These are phyloP conservation scores for Palythoa caribaeorum DNA, from an alignment of 92 coral and sea anemone species.

Conservation along the genomic window DNA sequence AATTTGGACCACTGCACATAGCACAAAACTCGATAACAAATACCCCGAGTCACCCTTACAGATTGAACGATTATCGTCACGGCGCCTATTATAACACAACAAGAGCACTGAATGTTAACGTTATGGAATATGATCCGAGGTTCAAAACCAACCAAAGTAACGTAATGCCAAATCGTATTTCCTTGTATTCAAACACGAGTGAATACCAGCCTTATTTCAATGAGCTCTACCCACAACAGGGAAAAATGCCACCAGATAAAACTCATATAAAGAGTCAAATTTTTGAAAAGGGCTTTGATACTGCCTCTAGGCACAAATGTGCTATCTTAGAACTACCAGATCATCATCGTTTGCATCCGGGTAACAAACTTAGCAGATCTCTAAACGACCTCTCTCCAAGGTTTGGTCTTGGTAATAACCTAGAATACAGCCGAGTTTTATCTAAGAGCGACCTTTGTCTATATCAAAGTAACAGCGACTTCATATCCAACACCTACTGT, in stretches of 20 bases:
- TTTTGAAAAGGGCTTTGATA: not conserved
- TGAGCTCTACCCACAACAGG: not conserved
- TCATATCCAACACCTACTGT: not conserved
- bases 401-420: not conserved
- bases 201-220: not conserved
- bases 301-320: constrained; percentile 3
- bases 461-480: constrained; percentile 35
- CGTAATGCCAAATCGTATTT: not conserved
- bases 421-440: constrained; percentile 21
- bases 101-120: not conserved
- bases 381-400: constrained; percentile 12
- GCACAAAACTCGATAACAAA: not conserved
- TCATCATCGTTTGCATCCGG: not conserved
- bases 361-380: constrained; percentile 21
- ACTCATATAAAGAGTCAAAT: not conserved
- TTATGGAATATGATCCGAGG: not conserved
- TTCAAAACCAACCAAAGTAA: not conserved
- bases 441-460: constrained; percentile 44
- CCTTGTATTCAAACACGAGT: not conserved
- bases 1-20: not conserved
- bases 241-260: not conserved
- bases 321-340: constrained; percentile 11
- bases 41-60: not conserved
- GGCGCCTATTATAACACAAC: not conserved
- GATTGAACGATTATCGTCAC: not conserved